These are phyloP conservation scores for Ischnus inquisitorius DNA, from an alignment of 2,888 invertebrate species.

Conservation along the genomic window DNA sequence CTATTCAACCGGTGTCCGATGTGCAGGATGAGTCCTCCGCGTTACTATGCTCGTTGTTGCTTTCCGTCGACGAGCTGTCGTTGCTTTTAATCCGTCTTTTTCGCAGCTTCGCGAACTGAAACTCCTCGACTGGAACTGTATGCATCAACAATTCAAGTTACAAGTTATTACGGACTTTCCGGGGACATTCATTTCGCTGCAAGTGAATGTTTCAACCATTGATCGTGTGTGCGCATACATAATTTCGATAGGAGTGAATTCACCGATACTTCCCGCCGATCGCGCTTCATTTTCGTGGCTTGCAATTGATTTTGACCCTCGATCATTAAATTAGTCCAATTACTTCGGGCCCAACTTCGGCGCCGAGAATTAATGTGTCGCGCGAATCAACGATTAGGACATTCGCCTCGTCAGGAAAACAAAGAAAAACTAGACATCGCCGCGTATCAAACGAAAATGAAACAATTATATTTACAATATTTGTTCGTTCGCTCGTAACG, in stretches of 20 bases:
- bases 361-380: neutral
- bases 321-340: neutral
- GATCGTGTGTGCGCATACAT: neutral
- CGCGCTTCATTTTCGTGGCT: neutral
- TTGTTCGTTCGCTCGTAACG: conserved; percentile 29
- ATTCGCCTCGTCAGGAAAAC: conserved; percentile 49
- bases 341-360: neutral
- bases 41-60: conserved; percentile 84
- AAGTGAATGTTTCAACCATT: conserved; percentile 20
- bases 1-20: conserved; percentile 80
- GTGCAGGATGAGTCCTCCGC: conserved; percentile 83
- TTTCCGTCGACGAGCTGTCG: conserved; percentile 84
- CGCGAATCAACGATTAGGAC: neutral
- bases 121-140: conserved; percentile 84
- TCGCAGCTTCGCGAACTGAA: conserved; percentile 84
- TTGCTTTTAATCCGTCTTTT: conserved; percentile 83
- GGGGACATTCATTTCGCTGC: conserved; percentile 4
- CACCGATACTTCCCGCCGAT: neutral
- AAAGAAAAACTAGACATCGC: conserved; percentile 61
- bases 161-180: conserved; percentile 34
- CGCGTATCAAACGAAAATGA: conserved; percentile 69
- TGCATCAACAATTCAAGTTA: conserved; percentile 70
- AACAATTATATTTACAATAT: conserved; percentile 72
- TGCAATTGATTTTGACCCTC: neutral
- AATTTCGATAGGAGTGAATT: neutral